Evolutionary conservation across 2,797 vertebrate genomes (phyloP), one percentile per base, ranked within the genome.

Genomic region (Gambelia wislizenii): DNA sequence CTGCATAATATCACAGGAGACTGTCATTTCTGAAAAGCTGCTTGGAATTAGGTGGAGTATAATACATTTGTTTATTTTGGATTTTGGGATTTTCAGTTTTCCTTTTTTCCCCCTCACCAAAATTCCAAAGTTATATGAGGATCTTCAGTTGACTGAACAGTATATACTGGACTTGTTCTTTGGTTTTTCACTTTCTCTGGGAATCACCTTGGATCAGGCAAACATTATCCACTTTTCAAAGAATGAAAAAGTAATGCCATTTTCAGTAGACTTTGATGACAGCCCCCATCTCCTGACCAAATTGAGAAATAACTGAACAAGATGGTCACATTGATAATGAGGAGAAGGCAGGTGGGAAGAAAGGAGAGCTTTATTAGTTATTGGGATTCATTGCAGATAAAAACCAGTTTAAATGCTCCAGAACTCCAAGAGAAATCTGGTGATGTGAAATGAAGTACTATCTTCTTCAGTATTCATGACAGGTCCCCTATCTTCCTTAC

Each of bases 381-480:
- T 25, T 67, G 36, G 80, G 70, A 10, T 18, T 87, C 54, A 76
- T 25, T 82, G 47, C 78, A 33, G 3, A 75, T 59, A 70, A 59
- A 64, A 87, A 47, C 22, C 2, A 64, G 25, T 25, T 2, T 75
- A 91, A 75, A 83, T 59, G 4, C 6, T 88, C 59, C 74, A 47
- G 47, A 76, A 49, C 80, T 83, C 83, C 79, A 81, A 90, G 72
- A 77, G 56, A 86, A 70, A 76, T 8, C 36, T 56, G 44, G 22
- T 78, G 33, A 9, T 69, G 64, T 77, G 87, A 91, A 75, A 36
- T 47, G 20, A 86, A 88, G n/a, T 44, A 49, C 4, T n/a, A 2
- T 64, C 33, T 25, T 36, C 75, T 64, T 87, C 70, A n/a, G 61
- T 76, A 87, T 76, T 79, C 9, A 67, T 61, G 75, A 81, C 42